These are phyloP conservation scores for Platycnemis pennipes DNA, from an alignment of 2,888 invertebrate genomes.

Conservation along the genomic window DNA sequence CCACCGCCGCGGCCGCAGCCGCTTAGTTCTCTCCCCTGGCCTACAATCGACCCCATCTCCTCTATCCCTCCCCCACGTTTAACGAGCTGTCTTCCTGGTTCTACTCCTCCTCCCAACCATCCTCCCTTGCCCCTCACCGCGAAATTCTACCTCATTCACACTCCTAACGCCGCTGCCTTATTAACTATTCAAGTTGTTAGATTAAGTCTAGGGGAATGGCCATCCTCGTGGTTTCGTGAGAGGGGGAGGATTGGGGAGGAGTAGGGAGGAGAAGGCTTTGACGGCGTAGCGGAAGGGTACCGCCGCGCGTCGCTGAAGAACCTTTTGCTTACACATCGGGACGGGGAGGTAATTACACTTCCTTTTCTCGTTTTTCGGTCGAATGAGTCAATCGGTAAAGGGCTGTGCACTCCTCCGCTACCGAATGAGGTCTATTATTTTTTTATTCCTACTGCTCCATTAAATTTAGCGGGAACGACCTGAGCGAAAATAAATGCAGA, in stretches of 20 bases:
- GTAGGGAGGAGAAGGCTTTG: not conserved
- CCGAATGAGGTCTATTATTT: not conserved
- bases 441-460: not conserved
- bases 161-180: conserved; percentile 23
- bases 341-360: not conserved
- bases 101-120: not conserved
- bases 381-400: not conserved
- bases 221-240: not conserved
- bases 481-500: too few relatives aligned
- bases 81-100: conserved; percentile 11
- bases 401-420: not conserved
- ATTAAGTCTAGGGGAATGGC: conserved; percentile 39
- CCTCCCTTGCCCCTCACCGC: not conserved
- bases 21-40: not conserved
- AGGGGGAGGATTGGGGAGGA: not conserved
- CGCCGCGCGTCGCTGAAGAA: not conserved
- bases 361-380: not conserved
- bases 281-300: not conserved
- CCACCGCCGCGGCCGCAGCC: not conserved
- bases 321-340: not conserved
- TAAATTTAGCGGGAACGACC: too few relatives aligned
- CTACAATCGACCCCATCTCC: not conserved
- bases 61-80: not conserved
- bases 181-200: conserved; percentile 22
- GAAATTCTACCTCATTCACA: conserved; percentile 26